Evolutionary conservation across 2,113 vertebrate genomes (phyloP), one percentile per base, ranked within the genome.

Genomic region (Polypterus senegalus): DNA sequence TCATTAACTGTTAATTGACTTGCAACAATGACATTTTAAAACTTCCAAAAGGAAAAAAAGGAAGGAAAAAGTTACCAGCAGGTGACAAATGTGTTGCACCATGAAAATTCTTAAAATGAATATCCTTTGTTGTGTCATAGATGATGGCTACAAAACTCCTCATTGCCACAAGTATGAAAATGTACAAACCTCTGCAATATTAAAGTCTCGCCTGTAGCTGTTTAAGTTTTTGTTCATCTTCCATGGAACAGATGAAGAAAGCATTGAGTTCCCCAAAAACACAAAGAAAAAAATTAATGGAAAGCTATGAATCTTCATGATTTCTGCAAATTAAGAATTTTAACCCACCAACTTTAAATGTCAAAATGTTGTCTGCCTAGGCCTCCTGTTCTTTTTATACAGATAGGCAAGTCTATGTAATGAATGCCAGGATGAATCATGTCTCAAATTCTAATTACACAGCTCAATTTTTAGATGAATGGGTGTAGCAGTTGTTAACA

Each of bases 391-490:
- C 10, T 57, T 57, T 27, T 57, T 57, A 57, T 57, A 57, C 5
- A 57, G 56, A 57, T 57, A 57, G 27, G 56, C 56, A 57, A 44
- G 56, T 9, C 9, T 57, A 44, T 57, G 56, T 57, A 57, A 57
- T 57, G 56, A 57, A 45, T 43, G 56, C 27, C 56, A 57, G 56
- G 56, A 57, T 57, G 56, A 57, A 57, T 57, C 56, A 57, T 57
- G 56, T 57, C 56, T 57, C 56, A 57, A 44, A 57, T 57, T 57
- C 56, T 57, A 57, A 57, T 57, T 57, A 57, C 46, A 57, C 56
- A 57, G 56, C 27, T 57, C 3, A 44, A 5, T 5, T 44, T 57
- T 4, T 57, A 57, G 56, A 57, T 57, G 56, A 57, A 44, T 3
- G 56, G 56, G 56, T 11, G 7, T 45, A 57, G 27, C 46, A 7